Evolutionary conservation across 2,113 vertebrate species (phyloP).

Genomic region (Hemibagrus wyckioides): DNA sequence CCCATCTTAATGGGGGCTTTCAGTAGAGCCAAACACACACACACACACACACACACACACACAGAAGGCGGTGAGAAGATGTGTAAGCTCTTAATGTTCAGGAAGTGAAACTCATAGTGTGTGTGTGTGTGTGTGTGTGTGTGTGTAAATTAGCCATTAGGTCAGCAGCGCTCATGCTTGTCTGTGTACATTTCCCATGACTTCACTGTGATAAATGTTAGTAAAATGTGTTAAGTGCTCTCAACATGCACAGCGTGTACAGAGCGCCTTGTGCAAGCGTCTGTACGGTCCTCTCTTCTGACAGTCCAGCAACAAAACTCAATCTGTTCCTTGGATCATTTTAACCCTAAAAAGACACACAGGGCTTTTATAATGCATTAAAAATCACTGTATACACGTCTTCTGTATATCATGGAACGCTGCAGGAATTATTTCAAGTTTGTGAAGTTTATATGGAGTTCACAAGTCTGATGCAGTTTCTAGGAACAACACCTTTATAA

Average conservation of each 20-base stretch:
- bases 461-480: background rate
- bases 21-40: slow-evolving; percentile 46
- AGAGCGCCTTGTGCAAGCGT: slow-evolving; percentile 33
- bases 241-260: slow-evolving; percentile 52
- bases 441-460: background rate
- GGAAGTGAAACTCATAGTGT: slow-evolving; percentile 50
- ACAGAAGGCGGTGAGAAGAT: slow-evolving; percentile 28
- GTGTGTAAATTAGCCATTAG: slow-evolving; percentile 50
- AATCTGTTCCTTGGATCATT: background rate
- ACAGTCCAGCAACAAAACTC: background rate
- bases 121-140: slow-evolving; percentile 32
- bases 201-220: slow-evolving; percentile 54
- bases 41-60: slow-evolving; percentile 40
- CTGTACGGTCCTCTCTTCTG: slow-evolving; percentile 10
- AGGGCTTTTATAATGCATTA: background rate
- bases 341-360: background rate
- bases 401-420: too few relatives aligned
- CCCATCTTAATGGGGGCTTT: slow-evolving; percentile 59
- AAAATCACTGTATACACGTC: background rate
- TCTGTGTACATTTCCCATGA: slow-evolving; percentile 58
- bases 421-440: background rate
- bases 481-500: background rate
- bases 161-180: slow-evolving; percentile 45
- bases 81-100: slow-evolving; percentile 43
- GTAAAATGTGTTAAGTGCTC: slow-evolving; percentile 59